Evolutionary conservation across 2,888 invertebrate species (phyloP).

Genomic region (Lepidochrysops patricia): DNA sequence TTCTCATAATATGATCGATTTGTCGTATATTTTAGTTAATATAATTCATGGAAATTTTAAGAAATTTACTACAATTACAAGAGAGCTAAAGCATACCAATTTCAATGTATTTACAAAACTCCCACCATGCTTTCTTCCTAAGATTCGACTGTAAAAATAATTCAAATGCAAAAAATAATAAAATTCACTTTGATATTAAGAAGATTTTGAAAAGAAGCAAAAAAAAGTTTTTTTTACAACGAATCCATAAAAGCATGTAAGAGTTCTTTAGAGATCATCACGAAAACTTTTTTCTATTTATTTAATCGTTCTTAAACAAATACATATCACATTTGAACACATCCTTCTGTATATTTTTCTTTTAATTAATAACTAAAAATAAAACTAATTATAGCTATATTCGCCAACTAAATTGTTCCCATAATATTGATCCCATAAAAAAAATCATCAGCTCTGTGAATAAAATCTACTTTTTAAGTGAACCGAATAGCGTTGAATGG

Average conservation of each 20-base stretch:
- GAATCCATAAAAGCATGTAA: constrained; percentile 45
- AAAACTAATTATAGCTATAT: constrained; percentile 28
- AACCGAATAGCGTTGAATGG: too few species aligned
- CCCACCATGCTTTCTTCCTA: constrained; percentile 34
- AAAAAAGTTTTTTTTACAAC: constrained; percentile 17
- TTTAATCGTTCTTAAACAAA: constrained; percentile 60
- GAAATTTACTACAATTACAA: constrained; percentile 49
- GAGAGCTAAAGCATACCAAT: constrained; percentile 66
- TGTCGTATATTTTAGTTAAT: constrained; percentile 27
- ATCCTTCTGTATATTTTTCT: constrained; percentile 58
- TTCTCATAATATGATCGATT: constrained; percentile 25
- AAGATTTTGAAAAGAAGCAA: neutral
- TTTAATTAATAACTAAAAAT: constrained; percentile 33
- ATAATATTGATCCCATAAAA: constrained; percentile 38
- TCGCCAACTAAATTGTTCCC: constrained; percentile 23
- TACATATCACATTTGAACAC: constrained; percentile 74
- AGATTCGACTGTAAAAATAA: constrained; percentile 14
- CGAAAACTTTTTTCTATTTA: constrained; percentile 59
- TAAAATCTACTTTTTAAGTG: too few species aligned
- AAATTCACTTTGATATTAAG: constrained; percentile 1
- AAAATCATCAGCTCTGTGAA: constrained; percentile 17
- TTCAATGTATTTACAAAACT: constrained; percentile 71
- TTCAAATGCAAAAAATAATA: constrained; percentile 5
- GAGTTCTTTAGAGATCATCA: constrained; percentile 72
- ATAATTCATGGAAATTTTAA: constrained; percentile 43